Percentiles rank a stretch among this genome's conserved stretches.
Conservation (phyloP, 2,888 invertebrate genomes). For the Thyatira batis region DNA sequence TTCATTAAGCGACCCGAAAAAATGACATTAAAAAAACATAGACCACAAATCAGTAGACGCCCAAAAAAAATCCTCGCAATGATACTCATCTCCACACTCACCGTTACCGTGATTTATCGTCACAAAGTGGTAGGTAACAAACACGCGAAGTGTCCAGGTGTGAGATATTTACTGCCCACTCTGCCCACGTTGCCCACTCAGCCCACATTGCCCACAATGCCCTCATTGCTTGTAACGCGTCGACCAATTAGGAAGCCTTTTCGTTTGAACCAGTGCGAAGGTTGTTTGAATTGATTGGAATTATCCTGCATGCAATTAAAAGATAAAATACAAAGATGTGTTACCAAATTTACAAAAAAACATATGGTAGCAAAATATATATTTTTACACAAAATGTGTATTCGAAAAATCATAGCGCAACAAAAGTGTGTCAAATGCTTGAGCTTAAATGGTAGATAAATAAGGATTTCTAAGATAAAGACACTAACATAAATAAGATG, state of each 20-base stretch:
- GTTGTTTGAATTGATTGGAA: neutral
- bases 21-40: neutral
- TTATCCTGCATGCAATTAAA: no score
- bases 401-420: no score
- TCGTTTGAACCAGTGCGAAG: neutral
- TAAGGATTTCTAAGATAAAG: no score
- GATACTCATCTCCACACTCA: neutral
- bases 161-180: slow-evolving; percentile 25
- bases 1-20: no score
- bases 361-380: no score
- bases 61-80: neutral
- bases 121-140: neutral
- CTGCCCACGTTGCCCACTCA: neutral
- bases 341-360: no score
- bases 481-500: no score
- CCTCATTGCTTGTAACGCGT: neutral
- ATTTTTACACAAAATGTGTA: no score
- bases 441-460: no score
- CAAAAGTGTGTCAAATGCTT: no score
- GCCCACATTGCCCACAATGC: neutral
- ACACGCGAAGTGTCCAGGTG: slow-evolving; percentile 35
- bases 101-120: neutral
- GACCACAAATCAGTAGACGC: slow-evolving; percentile 13
- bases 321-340: no score
- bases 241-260: neutral